These are phyloP conservation scores for Pristionchus exspectatus DNA, from an alignment of 2,888 invertebrate species.

Conservation along the genomic window DNA sequence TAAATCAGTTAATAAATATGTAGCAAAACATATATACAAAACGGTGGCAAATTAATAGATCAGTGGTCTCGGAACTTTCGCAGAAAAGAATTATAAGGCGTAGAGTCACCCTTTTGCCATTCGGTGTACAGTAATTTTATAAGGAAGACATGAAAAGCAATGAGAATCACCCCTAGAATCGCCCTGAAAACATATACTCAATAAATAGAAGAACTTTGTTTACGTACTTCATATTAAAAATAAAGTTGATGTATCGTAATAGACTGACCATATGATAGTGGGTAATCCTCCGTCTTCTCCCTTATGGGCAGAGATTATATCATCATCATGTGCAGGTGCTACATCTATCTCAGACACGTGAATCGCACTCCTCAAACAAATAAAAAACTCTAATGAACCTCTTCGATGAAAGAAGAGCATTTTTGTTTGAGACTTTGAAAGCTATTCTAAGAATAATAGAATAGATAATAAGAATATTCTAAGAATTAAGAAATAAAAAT, in stretches of 20 bases:
- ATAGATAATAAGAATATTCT: no score
- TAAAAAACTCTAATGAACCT: no score
- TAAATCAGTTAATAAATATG: neutral
- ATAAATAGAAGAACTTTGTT: neutral
- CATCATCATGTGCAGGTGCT: constrained; percentile 93
- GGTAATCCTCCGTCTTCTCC: constrained; percentile 94
- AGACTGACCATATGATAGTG: constrained; percentile 88
- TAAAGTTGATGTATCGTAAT: neutral
- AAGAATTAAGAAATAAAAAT: no score
- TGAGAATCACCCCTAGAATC: constrained; percentile 89
- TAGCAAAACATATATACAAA: neutral
- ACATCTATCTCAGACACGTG: constrained; percentile 75
- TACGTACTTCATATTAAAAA: no score
- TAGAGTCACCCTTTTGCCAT: constrained; percentile 70
- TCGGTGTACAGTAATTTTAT: constrained; percentile 88
- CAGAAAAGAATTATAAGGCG: constrained; percentile 69
- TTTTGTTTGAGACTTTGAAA: no score
- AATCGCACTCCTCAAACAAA: constrained; percentile 61
- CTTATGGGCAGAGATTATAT: constrained; percentile 91
- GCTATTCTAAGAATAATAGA: no score
- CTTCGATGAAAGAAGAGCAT: no score
- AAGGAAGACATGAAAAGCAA: constrained; percentile 93
- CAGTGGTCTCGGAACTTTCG: constrained; percentile 55
- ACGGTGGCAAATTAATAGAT: neutral
- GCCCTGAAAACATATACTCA: constrained; percentile 80